phyloP scores from a whole-genome alignment of 2,888 invertebrate species.

The Tetheella fluctuosa region DNA sequence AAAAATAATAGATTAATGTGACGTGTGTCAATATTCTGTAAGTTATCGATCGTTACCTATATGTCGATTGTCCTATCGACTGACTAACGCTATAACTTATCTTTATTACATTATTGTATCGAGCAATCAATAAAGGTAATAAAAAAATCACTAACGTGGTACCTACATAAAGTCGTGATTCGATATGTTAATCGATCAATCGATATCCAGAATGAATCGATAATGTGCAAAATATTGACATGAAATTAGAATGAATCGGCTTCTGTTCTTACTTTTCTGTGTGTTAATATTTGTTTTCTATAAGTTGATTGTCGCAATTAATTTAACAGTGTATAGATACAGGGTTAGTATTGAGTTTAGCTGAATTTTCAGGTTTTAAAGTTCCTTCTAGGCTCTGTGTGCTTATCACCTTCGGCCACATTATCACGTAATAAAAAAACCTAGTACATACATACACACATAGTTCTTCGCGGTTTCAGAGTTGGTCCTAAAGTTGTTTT shows the following conservation, averaged over 20 bases:
- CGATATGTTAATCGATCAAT: background rate
- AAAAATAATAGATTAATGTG: background rate
- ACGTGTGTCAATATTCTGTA: constrained; percentile 7
- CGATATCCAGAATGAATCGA: background rate
- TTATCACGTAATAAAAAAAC: too few species aligned
- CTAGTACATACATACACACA: too few species aligned
- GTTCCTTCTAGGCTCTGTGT: too few species aligned
- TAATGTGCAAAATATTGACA: background rate
- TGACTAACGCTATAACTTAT: background rate
- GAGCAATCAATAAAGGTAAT: background rate
- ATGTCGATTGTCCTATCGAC: background rate
- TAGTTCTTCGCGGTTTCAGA: too few species aligned
- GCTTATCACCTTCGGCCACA: too few species aligned
- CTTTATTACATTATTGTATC: background rate
- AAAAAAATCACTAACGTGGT: background rate
- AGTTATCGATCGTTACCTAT: background rate
- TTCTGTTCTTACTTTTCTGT: constrained; percentile 6
- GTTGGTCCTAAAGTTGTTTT: too few species aligned
- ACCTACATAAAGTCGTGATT: background rate
- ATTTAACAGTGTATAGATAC: constrained; percentile 13
- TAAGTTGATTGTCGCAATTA: constrained; percentile 21
- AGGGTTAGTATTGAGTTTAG: too few species aligned
- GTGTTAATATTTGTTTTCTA: constrained; percentile 21
- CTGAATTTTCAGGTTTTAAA: too few species aligned
- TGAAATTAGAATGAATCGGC: constrained; percentile 5